Evolutionary conservation across 64 coral and sea anemone species (phyloP).

Genomic region (Actinia tenebrosa): DNA sequence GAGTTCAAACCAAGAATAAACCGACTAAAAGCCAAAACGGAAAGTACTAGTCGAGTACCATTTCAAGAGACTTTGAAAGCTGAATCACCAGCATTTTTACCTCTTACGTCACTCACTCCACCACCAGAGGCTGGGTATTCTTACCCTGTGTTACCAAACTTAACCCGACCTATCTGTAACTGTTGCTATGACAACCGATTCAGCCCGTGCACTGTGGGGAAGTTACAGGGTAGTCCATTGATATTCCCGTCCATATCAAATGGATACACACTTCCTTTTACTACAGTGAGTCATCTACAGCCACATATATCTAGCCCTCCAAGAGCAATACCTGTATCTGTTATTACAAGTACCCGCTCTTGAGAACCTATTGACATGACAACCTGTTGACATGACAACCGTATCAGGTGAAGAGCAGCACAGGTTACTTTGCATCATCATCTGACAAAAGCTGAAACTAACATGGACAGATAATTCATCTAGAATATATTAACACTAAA

Average conservation of each 20-base stretch:
- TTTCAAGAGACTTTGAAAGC: background rate
- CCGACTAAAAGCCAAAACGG: background rate
- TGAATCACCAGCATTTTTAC: constrained; percentile 7
- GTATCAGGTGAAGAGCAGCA: background rate
- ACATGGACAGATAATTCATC: no score
- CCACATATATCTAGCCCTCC: background rate
- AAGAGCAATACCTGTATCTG: constrained; percentile 9
- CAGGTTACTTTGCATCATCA: background rate
- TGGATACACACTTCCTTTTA: background rate
- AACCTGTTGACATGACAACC: background rate
- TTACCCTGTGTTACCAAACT: background rate
- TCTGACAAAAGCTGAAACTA: background rate
- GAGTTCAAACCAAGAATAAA: constrained; percentile 24
- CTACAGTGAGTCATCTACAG: background rate
- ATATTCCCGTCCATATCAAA: background rate
- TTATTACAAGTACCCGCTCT: constrained; percentile 21
- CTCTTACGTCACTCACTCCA: constrained; percentile 16
- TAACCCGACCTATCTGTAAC: background rate
- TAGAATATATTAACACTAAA: no score
- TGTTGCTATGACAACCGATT: constrained; percentile 20
- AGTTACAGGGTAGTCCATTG: constrained; percentile 4
- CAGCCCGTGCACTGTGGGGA: background rate
- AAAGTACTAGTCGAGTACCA: background rate
- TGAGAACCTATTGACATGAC: background rate
- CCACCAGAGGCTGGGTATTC: constrained; percentile 12